Evolutionary conservation across 2,797 vertebrate genomes (phyloP), one percentile per base, ranked within the genome.

Genomic region (Megaceryle alcyon): DNA sequence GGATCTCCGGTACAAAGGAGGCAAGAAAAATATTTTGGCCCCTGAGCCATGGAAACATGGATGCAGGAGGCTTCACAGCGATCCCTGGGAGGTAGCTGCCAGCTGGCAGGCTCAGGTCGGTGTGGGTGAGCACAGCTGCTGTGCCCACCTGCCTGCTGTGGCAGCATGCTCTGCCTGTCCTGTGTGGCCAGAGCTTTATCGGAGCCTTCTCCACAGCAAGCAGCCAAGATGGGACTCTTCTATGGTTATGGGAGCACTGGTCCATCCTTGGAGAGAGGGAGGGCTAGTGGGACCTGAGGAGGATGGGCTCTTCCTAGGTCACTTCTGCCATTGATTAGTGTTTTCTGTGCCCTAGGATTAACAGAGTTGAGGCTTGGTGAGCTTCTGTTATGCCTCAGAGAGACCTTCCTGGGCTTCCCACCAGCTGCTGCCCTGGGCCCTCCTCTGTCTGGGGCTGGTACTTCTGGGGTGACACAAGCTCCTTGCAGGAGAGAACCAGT

Each of bases 181-280:
- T n/a, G 11, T 4, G 0, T 19, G 14, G 23, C 33, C 2, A 1
- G 31, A 54, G 37, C 26, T 84, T 65, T 61, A 23, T 5, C 0
- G 1, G 37, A 23, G 69, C 12, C 23, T 16, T 26, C 31, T 83
- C 33, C 22, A 43, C 16, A 59, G 56, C 22, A 19, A 72, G 77
- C 10, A 29, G 29, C 60, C 0, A 4, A 77, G 17, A 37, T 82
- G 60, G 20, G 65, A 53, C 31, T 88, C 12, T 31, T 83, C n/a
- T 69, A 22, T 35, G 33, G 41, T 71, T 91, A 64, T 2, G 6
- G 66, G 28, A 57, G 41, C 57, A 12, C 7, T 5, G 3, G 7
- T 21, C 15, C 22, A 54, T 79, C 31, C 63, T 37, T 14, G 25
- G 49, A 60, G 26, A 48, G n/a, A 68, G 9, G 12, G 26, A 86